phyloP scores from a whole-genome alignment of 2,888 invertebrate genomes.

The Drymonia ruficornis region DNA sequence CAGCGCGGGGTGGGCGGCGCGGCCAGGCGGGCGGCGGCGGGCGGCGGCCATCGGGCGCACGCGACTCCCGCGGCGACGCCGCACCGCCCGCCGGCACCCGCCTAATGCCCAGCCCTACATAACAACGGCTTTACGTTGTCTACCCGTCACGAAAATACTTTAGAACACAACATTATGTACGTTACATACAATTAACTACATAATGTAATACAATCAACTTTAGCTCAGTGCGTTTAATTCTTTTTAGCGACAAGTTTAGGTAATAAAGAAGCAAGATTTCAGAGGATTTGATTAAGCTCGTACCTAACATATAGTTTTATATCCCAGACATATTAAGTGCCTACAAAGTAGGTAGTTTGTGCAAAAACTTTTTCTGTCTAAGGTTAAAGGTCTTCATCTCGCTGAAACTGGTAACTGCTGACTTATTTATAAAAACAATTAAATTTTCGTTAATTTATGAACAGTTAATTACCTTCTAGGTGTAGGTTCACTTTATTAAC shows the following conservation, averaged over 20 bases:
- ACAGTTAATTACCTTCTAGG: no score
- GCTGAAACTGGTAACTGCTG: slow-evolving; percentile 16
- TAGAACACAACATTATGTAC: slow-evolving; percentile 18
- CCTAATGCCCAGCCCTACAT: slow-evolving; percentile 35
- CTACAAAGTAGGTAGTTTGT: no score
- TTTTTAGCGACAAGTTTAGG: neutral
- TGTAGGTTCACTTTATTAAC: no score
- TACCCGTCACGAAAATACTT: slow-evolving; percentile 44
- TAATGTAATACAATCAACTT: neutral
- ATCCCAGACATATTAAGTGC: no score
- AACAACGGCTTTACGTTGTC: slow-evolving; percentile 25
- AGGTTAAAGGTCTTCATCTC: no score
- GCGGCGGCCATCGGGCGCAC: slow-evolving; percentile 58
- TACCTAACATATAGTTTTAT: neutral
- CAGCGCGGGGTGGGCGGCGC: slow-evolving; percentile 36
- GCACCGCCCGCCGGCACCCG: slow-evolving; percentile 32
- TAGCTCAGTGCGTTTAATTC: neutral
- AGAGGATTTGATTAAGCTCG: neutral
- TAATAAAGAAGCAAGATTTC: neutral
- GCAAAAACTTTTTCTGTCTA: no score
- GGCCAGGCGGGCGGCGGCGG: slow-evolving; percentile 55
- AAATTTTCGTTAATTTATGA: no score
- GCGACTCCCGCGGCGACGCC: slow-evolving; percentile 60
- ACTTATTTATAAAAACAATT: slow-evolving; percentile 3
- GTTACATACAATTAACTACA: neutral